These are phyloP conservation scores for Eidolon dupreanum DNA, from an alignment of 2,797 vertebrate species.

Conservation along the genomic window DNA sequence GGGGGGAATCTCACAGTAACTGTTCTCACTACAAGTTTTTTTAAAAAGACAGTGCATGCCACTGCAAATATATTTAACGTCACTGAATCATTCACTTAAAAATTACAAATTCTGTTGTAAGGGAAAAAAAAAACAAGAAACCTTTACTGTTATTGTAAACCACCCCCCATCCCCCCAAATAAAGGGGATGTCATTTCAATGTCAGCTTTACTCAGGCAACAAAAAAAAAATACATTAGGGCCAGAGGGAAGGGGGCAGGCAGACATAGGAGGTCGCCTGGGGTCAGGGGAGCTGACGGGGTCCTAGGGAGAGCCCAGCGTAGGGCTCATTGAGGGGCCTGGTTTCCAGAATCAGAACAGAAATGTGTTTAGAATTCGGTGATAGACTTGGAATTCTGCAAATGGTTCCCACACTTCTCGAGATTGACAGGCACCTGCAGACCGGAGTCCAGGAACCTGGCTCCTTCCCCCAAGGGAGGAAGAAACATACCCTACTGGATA, in stretches of 20 bases:
- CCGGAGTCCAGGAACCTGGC: rapidly evolving
- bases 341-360: background rate
- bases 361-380: rapidly evolving
- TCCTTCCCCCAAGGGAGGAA: rapidly evolving
- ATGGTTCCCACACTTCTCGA: background rate
- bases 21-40: no score
- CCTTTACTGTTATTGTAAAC: rapidly evolving
- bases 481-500: background rate
- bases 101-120: background rate
- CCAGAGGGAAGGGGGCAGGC: background rate
- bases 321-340: background rate
- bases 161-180: rapidly evolving
- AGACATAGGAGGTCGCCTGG: rapidly evolving
- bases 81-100: background rate
- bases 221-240: background rate
- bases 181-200: background rate
- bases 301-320: rapidly evolving
- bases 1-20: no score
- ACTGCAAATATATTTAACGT: background rate
- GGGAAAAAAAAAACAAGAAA: background rate
- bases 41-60: background rate
- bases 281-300: rapidly evolving
- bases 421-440: rapidly evolving
- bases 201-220: conserved; percentile 4
- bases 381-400: background rate